phyloP scores from a whole-genome alignment of 2,797 vertebrate species.

The Mionectes olivaceus region DNA sequence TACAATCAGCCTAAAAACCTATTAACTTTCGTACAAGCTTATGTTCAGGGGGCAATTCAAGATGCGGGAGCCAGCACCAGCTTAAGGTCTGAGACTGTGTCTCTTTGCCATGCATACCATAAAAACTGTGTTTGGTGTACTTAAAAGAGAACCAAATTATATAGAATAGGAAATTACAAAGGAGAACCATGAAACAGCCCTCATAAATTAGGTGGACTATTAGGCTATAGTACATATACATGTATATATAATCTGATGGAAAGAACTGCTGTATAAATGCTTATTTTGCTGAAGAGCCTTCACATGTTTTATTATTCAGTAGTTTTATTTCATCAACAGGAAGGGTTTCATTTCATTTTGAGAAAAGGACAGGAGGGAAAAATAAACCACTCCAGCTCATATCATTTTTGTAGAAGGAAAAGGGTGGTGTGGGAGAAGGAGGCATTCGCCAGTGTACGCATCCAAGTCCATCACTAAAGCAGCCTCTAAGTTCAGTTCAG shows the following conservation, averaged over 20 bases:
- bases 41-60: slow-evolving; percentile 48
- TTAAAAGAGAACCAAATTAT: not conserved
- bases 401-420: not conserved
- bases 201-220: slow-evolving; percentile 27
- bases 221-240: not conserved
- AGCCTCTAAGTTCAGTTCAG: not conserved
- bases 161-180: slow-evolving; percentile 46
- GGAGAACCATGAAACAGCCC: slow-evolving; percentile 21
- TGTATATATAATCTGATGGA: not conserved
- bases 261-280: slow-evolving; percentile 25
- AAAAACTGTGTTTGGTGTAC: not conserved
- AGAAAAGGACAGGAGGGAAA: not conserved
- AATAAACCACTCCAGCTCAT: not conserved
- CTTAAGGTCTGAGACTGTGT: not conserved
- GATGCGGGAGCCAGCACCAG: not conserved
- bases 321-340: slow-evolving; percentile 24
- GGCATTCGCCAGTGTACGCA: not conserved
- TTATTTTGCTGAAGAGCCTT: slow-evolving; percentile 43
- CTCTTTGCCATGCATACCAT: not conserved
- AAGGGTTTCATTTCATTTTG: not conserved
- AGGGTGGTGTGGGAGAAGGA: not conserved
- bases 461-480: not conserved
- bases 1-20: slow-evolving; percentile 35
- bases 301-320: slow-evolving; percentile 61
- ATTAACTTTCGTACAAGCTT: slow-evolving; percentile 63